Percentiles rank a stretch among this genome's conserved stretches.
phyloP scores from a whole-genome alignment of 2,797 vertebrate genomes.

The Spatula clypeata region DNA sequence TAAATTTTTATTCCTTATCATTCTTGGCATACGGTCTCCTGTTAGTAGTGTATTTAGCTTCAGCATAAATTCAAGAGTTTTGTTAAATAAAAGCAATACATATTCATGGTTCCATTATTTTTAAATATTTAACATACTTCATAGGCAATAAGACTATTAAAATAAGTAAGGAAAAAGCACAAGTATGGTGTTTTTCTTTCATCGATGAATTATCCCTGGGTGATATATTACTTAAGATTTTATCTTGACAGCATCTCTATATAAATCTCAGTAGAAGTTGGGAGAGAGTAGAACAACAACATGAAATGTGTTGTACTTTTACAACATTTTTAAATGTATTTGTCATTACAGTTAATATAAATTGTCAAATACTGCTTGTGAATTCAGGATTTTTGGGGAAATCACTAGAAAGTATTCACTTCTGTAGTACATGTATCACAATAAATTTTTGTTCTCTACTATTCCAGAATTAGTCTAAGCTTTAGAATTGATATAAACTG shows the following conservation, averaged over 20 bases:
- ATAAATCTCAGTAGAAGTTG: background rate
- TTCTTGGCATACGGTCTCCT: background rate
- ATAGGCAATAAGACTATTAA: background rate
- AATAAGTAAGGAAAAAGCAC: background rate
- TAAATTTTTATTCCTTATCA: background rate
- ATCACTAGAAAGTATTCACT: background rate
- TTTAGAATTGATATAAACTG: background rate
- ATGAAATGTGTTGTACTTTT: background rate
- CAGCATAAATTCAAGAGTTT: background rate
- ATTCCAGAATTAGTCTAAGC: background rate
- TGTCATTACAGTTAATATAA: background rate
- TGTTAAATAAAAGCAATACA: background rate
- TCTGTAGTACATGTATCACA: background rate
- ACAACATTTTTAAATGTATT: background rate
- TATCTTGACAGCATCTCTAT: background rate
- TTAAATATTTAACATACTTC: background rate
- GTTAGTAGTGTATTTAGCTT: background rate
- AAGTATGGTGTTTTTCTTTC: background rate
- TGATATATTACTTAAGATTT: background rate
- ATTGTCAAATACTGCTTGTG: background rate
- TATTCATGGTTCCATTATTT: background rate
- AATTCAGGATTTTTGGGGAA: background rate
- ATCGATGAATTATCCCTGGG: background rate
- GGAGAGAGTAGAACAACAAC: background rate
- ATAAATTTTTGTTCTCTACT: background rate